Evolutionary conservation across 2,797 vertebrate genomes (phyloP).

Genomic region (Columba guinea): DNA sequence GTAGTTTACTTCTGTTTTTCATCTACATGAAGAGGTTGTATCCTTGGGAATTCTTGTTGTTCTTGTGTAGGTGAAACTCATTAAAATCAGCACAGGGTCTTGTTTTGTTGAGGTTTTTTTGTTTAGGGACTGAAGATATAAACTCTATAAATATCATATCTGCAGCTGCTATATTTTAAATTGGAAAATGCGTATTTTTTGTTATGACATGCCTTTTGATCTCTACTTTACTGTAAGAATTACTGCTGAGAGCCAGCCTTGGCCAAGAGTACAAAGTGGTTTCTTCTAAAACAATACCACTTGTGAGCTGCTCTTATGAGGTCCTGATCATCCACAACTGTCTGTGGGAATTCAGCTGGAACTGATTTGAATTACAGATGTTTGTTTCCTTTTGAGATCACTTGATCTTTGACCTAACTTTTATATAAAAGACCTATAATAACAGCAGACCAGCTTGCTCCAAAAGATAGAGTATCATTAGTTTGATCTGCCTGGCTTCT

Average conservation of each 20-base stretch:
- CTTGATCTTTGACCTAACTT: conserved; percentile 11
- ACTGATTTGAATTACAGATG: background rate
- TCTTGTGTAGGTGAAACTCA: conserved; percentile 5
- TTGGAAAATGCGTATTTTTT: background rate
- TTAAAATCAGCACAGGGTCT: background rate
- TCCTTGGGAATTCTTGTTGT: background rate
- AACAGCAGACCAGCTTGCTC: background rate
- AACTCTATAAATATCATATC: background rate
- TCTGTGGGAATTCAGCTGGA: background rate
- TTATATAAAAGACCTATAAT: background rate
- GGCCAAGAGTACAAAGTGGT: background rate
- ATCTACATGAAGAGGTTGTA: background rate
- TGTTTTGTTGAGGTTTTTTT: background rate
- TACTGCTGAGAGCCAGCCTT: background rate
- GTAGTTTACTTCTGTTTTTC: background rate
- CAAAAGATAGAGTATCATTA: background rate
- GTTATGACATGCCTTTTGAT: background rate
- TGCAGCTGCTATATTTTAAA: background rate
- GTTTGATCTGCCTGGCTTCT: background rate
- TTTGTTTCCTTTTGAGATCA: background rate
- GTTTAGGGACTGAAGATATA: background rate
- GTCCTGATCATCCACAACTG: background rate
- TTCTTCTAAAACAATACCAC: background rate
- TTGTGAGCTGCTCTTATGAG: background rate
- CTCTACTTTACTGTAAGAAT: background rate